A percentile compares a stretch with the other conserved stretches of the same genome.
These are phyloP conservation scores for Podiceps cristatus DNA, from an alignment of 2,113 vertebrate genomes.

Conservation along the genomic window DNA sequence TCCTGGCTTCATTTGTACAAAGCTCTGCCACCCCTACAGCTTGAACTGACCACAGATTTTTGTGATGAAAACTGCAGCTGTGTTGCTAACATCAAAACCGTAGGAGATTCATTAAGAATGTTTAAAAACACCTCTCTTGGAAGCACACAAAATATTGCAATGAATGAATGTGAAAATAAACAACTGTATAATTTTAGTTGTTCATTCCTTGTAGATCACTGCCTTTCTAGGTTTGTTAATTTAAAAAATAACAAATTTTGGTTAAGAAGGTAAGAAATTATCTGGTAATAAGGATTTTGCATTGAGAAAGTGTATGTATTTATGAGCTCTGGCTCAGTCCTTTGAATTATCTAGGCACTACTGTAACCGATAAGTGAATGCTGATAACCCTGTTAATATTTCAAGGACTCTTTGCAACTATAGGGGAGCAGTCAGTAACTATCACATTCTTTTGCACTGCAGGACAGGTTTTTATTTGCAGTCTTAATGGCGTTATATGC, in stretches of 20 bases:
- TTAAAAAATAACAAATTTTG: neutral
- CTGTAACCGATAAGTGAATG: conserved; percentile 41
- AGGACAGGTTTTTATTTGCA: conserved; percentile 47
- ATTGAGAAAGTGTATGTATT: neutral
- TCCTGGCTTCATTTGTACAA: neutral
- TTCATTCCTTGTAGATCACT: neutral
- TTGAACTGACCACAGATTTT: neutral
- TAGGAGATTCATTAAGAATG: neutral
- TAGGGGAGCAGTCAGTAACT: neutral
- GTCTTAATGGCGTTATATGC: neutral
- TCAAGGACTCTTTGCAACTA: conserved; percentile 37
- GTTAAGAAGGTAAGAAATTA: neutral
- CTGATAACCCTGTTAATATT: conserved; percentile 68
- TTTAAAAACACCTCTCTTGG: neutral
- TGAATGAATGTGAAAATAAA: neutral
- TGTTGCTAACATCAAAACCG: neutral
- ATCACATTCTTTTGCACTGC: conserved; percentile 47
- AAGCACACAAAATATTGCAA: neutral
- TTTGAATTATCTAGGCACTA: conserved; percentile 38
- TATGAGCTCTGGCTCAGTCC: neutral
- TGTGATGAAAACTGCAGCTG: neutral
- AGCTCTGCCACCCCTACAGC: neutral
- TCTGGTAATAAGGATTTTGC: neutral
- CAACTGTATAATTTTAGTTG: neutral
- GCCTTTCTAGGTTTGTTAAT: neutral